Evolutionary conservation across 2,797 vertebrate genomes (phyloP).

Genomic region (Crotalus adamanteus): DNA sequence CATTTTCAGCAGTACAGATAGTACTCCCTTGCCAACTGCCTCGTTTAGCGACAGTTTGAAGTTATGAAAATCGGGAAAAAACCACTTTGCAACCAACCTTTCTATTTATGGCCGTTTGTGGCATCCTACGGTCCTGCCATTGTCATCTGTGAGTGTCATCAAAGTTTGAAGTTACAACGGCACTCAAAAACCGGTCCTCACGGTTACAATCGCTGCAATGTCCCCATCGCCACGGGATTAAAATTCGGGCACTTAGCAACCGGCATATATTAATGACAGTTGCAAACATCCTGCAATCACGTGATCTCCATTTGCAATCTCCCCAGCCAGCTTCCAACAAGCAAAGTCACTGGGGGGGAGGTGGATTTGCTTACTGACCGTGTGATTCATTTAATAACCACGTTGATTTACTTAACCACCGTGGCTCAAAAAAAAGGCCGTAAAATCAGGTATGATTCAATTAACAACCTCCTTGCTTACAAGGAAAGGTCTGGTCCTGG

Average conservation of each 20-base stretch:
- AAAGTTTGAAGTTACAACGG: background rate
- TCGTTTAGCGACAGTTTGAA: background rate
- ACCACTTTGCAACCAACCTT: background rate
- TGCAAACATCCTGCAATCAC: background rate
- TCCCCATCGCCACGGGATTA: background rate
- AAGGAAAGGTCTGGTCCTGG: too few species aligned
- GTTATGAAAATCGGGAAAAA: background rate
- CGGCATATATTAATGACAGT: background rate
- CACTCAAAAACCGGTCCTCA: background rate
- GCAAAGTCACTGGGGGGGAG: background rate
- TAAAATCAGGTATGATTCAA: too few species aligned
- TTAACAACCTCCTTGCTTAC: too few species aligned
- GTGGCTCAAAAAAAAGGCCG: too few species aligned
- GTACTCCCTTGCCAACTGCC: background rate
- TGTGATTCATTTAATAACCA: background rate
- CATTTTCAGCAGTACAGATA: background rate
- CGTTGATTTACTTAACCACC: too few species aligned
- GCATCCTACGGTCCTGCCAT: background rate
- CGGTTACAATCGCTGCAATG: background rate
- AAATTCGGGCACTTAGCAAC: background rate
- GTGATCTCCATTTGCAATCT: background rate
- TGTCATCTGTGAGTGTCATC: background rate
- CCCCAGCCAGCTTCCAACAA: background rate
- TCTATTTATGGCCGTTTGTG: accelerated
- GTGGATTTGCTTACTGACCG: too few species aligned